Evolutionary conservation across 2,113 vertebrate genomes (phyloP).

Genomic region (Notothenia coriiceps): DNA sequence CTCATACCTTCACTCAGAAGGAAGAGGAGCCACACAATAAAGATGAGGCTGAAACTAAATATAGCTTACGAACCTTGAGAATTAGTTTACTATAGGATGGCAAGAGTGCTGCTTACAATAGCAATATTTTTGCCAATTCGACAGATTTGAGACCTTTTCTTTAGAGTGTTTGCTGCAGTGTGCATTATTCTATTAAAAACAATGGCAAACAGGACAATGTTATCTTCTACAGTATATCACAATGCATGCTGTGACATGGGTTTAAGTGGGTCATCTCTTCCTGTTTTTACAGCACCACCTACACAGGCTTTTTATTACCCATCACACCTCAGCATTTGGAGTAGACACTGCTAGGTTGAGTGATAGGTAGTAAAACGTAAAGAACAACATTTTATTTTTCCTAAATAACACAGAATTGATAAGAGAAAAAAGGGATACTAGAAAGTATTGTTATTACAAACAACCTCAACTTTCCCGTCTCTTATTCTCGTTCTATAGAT

Average conservation of each 20-base stretch:
- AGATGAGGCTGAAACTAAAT: background rate
- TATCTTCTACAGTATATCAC: background rate
- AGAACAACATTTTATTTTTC: background rate
- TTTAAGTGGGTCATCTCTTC: conserved; percentile 8
- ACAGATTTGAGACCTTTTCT: conserved; percentile 10
- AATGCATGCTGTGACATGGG: background rate
- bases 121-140: background rate
- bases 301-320: conserved; percentile 15
- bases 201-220: background rate
- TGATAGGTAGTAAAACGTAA: background rate
- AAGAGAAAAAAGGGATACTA: background rate
- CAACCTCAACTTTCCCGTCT: background rate
- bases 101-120: background rate
- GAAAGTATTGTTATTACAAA: background rate
- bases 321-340: conserved; percentile 24
- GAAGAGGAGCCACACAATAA: background rate
- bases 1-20: conserved; percentile 8
- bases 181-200: background rate
- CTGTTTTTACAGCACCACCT: conserved; percentile 5
- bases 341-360: background rate
- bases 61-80: background rate
- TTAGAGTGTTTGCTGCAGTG: background rate
- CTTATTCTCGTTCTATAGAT: conserved; percentile 23
- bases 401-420: background rate
- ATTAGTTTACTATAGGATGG: no score